Conservation (phyloP, 1,140 invertebrate genomes). For the Hirudo medicinalis region DNA sequence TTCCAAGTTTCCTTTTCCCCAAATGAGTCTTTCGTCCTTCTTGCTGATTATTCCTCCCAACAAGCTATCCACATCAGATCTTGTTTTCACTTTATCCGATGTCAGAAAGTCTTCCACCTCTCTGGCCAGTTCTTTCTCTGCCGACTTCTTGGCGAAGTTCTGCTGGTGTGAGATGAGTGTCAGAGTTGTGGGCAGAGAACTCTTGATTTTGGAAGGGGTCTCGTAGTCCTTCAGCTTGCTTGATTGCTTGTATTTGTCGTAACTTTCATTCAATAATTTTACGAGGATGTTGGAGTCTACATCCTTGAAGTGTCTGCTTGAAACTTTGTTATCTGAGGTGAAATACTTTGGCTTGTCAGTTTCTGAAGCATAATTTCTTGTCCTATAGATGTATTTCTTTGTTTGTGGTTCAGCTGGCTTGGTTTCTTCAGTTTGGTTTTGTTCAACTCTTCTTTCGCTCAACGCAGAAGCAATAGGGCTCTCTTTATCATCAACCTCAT, state of each 20-base stretch:
- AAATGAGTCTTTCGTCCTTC: conserved; percentile 4
- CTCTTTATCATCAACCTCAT: not conserved
- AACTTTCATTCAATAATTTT: conserved; percentile 5
- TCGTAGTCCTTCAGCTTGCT: not conserved
- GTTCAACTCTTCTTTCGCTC: not conserved
- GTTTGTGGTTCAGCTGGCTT: not conserved
- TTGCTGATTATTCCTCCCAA: conserved; percentile 1
- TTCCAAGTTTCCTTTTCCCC: not conserved
- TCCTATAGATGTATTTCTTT: conserved; percentile 1
- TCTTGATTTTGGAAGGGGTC: not conserved
- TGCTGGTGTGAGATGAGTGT: not conserved
- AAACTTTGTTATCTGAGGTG: not conserved
- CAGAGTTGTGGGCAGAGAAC: not conserved
- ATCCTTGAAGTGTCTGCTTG: not conserved
- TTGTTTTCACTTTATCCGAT: not conserved
- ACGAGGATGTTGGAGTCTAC: not conserved
- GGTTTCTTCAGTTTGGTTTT: not conserved
- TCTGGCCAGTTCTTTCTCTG: not conserved
- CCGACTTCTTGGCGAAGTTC: not conserved
- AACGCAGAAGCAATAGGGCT: not conserved
- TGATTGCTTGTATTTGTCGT: not conserved
- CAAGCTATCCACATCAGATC: not conserved
- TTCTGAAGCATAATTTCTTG: not conserved
- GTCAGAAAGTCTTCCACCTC: conserved; percentile 6
- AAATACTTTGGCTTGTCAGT: not conserved